Percentiles rank a stretch among this genome's conserved stretches.
Conservation (phyloP, 2,113 vertebrate genomes). For the Leucoraja erinaceus region DNA sequence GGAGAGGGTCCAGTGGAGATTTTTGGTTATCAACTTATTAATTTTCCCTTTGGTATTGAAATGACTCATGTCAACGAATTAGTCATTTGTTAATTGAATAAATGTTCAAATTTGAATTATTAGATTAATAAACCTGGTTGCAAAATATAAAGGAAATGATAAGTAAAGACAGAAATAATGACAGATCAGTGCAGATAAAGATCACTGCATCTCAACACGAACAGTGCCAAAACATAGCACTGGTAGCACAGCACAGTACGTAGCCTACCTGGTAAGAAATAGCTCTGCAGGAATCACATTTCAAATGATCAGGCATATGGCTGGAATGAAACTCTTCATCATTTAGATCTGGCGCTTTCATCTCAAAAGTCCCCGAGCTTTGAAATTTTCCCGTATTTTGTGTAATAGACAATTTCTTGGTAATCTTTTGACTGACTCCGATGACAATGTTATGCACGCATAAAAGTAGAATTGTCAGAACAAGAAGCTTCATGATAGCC, state of each 20-base stretch:
- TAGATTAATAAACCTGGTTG: not conserved
- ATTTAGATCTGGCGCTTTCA: slow-evolving; percentile 27
- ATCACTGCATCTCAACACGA: not conserved
- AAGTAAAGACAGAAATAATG: not conserved
- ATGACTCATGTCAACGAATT: not conserved
- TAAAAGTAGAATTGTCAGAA: not conserved
- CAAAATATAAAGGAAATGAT: not conserved
- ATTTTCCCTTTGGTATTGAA: not conserved
- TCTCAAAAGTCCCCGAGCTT: slow-evolving; percentile 18
- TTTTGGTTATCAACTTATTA: not conserved
- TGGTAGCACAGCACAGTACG: not conserved
- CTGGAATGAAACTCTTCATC: slow-evolving; percentile 21
- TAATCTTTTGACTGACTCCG: not conserved
- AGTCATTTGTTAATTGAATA: too few species aligned
- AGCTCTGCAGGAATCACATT: slow-evolving; percentile 31
- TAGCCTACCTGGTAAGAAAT: slow-evolving; percentile 31
- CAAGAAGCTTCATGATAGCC: not conserved
- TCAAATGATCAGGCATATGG: slow-evolving; percentile 30
- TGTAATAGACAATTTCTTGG: not conserved
- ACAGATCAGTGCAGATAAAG: not conserved
- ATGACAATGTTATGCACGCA: not conserved
- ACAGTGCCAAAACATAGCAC: not conserved
- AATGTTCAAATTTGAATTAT: not conserved
- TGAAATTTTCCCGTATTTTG: not conserved
- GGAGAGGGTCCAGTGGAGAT: not conserved